Percentiles rank a stretch among this genome's conserved stretches.
phyloP scores from a whole-genome alignment of 2,113 vertebrate species.

The Myotis lucifugus region DNA sequence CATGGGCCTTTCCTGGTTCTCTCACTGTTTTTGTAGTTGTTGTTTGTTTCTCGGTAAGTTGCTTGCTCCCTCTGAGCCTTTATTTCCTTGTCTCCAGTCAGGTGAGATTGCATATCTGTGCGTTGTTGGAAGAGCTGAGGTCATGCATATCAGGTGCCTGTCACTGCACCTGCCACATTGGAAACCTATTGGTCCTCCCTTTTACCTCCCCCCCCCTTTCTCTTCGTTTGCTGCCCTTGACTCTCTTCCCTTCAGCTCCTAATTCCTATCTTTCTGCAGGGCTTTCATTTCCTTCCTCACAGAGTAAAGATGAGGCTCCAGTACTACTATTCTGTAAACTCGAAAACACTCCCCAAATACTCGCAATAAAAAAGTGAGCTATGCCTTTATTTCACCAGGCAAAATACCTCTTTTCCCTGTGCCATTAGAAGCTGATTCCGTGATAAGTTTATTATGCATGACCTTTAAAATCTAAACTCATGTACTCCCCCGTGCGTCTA shows the following conservation, averaged over 20 bases:
- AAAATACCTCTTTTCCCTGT: background rate
- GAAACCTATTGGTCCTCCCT: background rate
- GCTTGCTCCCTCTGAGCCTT: background rate
- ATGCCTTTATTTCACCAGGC: background rate
- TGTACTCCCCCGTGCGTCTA: background rate
- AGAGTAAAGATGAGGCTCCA: background rate
- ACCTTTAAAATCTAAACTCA: background rate
- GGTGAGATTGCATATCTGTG: background rate
- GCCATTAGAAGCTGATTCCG: background rate
- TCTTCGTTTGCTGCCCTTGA: background rate
- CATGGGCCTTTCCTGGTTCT: background rate
- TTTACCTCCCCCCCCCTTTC: background rate
- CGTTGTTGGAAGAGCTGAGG: background rate
- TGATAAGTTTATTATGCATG: background rate
- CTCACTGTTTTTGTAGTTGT: background rate
- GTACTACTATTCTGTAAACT: background rate
- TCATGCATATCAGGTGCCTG: background rate
- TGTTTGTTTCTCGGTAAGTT: background rate
- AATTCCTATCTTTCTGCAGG: background rate
- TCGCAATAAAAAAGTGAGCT: background rate
- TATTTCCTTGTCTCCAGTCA: background rate
- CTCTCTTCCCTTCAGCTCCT: background rate
- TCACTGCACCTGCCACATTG: background rate
- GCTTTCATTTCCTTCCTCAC: background rate
- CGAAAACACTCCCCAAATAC: background rate